phyloP scores from a whole-genome alignment of 2,113 vertebrate species.

The Percina caprodes region DNA sequence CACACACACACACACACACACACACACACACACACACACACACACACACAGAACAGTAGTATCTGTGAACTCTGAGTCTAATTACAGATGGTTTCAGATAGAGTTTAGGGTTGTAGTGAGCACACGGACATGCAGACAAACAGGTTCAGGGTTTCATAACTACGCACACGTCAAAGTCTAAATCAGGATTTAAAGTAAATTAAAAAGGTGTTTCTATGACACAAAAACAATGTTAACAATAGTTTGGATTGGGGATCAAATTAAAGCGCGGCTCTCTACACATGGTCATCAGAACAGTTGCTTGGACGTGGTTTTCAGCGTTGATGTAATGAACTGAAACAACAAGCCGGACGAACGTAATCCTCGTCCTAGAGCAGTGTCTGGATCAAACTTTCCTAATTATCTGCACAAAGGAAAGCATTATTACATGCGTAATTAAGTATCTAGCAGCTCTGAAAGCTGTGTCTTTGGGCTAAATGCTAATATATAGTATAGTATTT shows the following conservation, averaged over 20 bases:
- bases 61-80: not conserved
- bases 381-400: no score
- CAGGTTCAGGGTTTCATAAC: constrained; percentile 55
- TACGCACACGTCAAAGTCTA: not conserved
- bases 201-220: not conserved
- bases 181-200: not conserved
- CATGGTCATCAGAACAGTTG: constrained; percentile 5
- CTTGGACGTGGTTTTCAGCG: not conserved
- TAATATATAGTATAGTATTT: no score
- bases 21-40: constrained; percentile 30
- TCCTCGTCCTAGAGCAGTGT: no score
- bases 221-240: not conserved
- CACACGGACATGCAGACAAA: constrained; percentile 34
- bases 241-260: constrained; percentile 21
- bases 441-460: no score
- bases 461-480: no score
- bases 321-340: no score
- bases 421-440: no score
- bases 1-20: constrained; percentile 36
- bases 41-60: not conserved
- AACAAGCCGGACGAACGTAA: no score
- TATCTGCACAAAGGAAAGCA: no score
- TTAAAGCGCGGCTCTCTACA: constrained; percentile 10
- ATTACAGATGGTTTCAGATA: not conserved
- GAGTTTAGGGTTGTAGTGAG: not conserved